Percentiles rank a stretch among this genome's conserved stretches.
phyloP scores from a whole-genome alignment of 1,140 invertebrate species.

The Euura lappo region DNA sequence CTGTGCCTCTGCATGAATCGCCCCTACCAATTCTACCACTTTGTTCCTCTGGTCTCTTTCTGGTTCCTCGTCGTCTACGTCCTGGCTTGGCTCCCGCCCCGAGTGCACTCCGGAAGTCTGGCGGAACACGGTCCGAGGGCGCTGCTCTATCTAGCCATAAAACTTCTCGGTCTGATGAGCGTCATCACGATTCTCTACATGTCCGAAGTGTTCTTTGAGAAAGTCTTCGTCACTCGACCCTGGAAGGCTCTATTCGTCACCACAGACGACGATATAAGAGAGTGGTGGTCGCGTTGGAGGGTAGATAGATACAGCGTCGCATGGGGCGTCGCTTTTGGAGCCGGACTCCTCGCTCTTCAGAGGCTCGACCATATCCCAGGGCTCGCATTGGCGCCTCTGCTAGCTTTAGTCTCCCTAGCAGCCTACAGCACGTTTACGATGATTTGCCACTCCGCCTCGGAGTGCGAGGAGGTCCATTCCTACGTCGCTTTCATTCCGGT shows the following conservation, averaged over 20 bases:
- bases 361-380: constrained; percentile 86
- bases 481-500: constrained; percentile 91
- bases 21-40: constrained; percentile 98
- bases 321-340: constrained; percentile 89
- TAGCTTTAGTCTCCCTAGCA: constrained; percentile 69
- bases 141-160: constrained; percentile 81
- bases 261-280: constrained; percentile 93
- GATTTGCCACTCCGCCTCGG: constrained; percentile 82
- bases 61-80: constrained; percentile 90
- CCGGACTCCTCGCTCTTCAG: constrained; percentile 79
- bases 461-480: constrained; percentile 94
- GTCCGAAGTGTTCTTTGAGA: constrained; percentile 95
- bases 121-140: constrained; percentile 51
- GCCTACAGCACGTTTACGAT: constrained; percentile 86
- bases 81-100: constrained; percentile 74
- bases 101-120: constrained; percentile 53
- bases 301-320: constrained; percentile 90
- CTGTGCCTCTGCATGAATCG: constrained; percentile 96
- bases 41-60: constrained; percentile 92
- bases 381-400: constrained; percentile 60
- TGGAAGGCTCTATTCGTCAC: constrained; percentile 97
- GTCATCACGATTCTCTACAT: constrained; percentile 87
- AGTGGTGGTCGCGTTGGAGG: constrained; percentile 97
- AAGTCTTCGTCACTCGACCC: constrained; percentile 92
- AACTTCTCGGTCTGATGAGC: constrained; percentile 84